Evolutionary conservation across 2,888 invertebrate species (phyloP).

Genomic region (Tenthredo distinguenda): DNA sequence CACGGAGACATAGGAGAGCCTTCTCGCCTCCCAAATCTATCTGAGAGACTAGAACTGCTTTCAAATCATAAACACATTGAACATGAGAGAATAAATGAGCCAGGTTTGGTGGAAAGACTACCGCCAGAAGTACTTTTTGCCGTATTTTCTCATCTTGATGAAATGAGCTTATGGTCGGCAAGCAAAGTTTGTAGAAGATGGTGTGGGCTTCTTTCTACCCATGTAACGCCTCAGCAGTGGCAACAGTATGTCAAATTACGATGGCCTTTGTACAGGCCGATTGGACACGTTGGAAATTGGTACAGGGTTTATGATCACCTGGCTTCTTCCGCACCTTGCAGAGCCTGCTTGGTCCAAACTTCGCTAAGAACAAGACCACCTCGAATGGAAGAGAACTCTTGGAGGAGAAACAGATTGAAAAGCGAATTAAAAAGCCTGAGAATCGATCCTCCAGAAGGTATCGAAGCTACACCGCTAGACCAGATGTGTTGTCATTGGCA

Average conservation of each 20-base stretch:
- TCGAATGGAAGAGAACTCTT: slow-evolving; percentile 87
- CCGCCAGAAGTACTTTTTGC: slow-evolving; percentile 91
- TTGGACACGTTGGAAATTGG: slow-evolving; percentile 88
- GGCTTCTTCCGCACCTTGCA: slow-evolving; percentile 82
- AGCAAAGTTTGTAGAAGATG: slow-evolving; percentile 93
- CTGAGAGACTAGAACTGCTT: slow-evolving; percentile 82
- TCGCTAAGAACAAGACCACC: slow-evolving; percentile 84
- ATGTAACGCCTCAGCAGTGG: slow-evolving; percentile 91
- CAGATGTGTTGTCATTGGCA: slow-evolving; percentile 94
- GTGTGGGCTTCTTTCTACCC: slow-evolving; percentile 89
- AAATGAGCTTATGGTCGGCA: slow-evolving; percentile 93
- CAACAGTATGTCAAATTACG: slow-evolving; percentile 86
- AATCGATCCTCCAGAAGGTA: slow-evolving; percentile 92
- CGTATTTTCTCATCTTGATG: slow-evolving; percentile 94
- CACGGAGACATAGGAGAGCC: slow-evolving; percentile 72
- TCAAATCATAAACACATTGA: slow-evolving; percentile 78
- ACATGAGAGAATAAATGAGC: slow-evolving; percentile 77
- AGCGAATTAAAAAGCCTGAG: slow-evolving; percentile 87
- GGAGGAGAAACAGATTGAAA: slow-evolving; percentile 89
- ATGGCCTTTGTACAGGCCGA: slow-evolving; percentile 93
- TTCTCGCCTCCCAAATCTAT: slow-evolving; percentile 81
- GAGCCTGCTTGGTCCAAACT: slow-evolving; percentile 93
- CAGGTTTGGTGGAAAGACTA: slow-evolving; percentile 85
- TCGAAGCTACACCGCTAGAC: slow-evolving; percentile 90
- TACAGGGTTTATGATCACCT: slow-evolving; percentile 85